These are phyloP conservation scores for Mythimna albipuncta DNA, from an alignment of 2,888 invertebrate species.

Conservation along the genomic window DNA sequence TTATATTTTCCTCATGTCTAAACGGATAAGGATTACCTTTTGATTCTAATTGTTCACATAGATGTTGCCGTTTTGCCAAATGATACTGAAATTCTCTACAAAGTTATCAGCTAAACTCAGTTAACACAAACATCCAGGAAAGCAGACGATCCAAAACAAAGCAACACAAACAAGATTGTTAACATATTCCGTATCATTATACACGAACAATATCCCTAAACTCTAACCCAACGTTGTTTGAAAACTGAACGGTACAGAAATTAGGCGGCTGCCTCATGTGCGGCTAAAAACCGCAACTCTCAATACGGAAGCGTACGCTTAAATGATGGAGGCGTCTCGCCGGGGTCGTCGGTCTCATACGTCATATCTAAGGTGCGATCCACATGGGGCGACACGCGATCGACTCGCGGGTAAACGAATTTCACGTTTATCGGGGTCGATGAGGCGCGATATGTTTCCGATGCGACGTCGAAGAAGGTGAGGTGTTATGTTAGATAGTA, in stretches of 20 bases:
- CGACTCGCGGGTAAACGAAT: constrained; percentile 34
- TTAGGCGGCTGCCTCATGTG: constrained; percentile 54
- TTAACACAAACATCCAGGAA: constrained; percentile 22
- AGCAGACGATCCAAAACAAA: constrained; percentile 38
- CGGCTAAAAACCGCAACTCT: constrained; percentile 69
- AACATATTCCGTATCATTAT: constrained; percentile 50
- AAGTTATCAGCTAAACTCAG: constrained; percentile 29
- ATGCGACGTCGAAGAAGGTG: constrained; percentile 24
- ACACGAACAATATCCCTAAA: constrained; percentile 45
- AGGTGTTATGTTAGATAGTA: constrained; percentile 36
- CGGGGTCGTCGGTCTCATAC: constrained; percentile 73
- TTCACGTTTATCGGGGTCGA: constrained; percentile 37
- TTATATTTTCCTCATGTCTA: no score
- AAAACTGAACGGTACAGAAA: constrained; percentile 51
- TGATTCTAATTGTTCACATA: background rate
- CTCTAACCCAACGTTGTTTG: constrained; percentile 54
- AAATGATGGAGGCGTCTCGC: constrained; percentile 77
- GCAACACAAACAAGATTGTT: constrained; percentile 46
- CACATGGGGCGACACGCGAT: constrained; percentile 52
- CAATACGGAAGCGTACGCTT: constrained; percentile 70
- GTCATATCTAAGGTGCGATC: constrained; percentile 66
- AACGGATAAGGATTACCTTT: background rate
- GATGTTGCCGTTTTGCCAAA: background rate
- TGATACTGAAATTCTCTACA: constrained; percentile 5
- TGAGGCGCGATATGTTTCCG: constrained; percentile 50